Base-by-base conservation (phyloP, 2,797 vertebrate genomes). In the Poeciliopsis infans region DNA sequence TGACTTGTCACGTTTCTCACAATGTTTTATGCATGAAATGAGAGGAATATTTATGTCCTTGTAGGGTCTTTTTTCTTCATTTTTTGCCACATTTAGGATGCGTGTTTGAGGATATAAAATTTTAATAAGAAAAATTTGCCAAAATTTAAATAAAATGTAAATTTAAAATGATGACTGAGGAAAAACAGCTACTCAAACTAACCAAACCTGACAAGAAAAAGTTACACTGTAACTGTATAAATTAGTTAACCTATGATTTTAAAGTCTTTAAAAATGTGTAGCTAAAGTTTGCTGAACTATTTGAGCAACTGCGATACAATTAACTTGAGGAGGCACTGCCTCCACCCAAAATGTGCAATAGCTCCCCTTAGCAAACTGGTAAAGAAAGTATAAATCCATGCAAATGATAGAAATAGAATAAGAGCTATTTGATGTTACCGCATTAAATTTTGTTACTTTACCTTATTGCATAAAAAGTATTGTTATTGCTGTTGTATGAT, bases 401-500 rank as follows among this genome's bases (percentile, higher is more conserved):
- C 16, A 79, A 83, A 79, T 68, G 12, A 41, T 11, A 23, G 39
- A 23, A 68, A 69, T 23, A 43, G 13, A 25, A 13, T 2, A 41
- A 69, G 3, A 69, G 23, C 4, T n/a, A 13, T 69, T 25, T 68
- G 20, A 12, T 39, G 10, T 70, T 72, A 2, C 45, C 72, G 11
- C 49, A 36, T 39, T 71, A 75, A 82, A 79, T 74, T 36, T 61
- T 66, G 55, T 74, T n/a, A 57, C 46, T 68, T 70, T 33, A 82
- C 85, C 16, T 51, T 74, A 46, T 20, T 79, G 76, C 68, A 11
- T 3, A 68, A 79, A 86, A 78, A 74, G 46, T 39, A 72, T 51
- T 80, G 74, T 78, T 74, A 76, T 68, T 49, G 74, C 70, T 75
- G 39, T 23, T 16, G 76, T 20, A 83, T 76, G 80, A 31, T 69